phyloP scores from a whole-genome alignment of 2,113 vertebrate genomes.

The Perognathus longimembris region DNA sequence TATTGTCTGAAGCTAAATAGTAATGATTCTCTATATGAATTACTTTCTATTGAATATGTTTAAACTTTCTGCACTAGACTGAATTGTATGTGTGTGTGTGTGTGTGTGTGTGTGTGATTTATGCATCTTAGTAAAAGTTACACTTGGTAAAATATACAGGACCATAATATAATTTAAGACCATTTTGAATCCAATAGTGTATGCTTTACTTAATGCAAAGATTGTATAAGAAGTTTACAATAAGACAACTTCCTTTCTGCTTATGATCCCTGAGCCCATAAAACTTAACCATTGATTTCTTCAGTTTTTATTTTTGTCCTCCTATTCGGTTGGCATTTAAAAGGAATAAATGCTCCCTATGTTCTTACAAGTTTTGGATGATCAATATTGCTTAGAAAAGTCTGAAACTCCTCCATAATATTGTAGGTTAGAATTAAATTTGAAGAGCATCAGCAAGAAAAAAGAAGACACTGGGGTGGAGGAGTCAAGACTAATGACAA shows the following conservation, averaged over 20 bases:
- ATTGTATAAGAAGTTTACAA: not conserved
- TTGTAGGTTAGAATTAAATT: not conserved
- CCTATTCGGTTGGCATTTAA: not conserved
- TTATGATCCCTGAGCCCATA: not conserved
- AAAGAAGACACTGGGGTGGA: not conserved
- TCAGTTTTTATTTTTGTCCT: not conserved
- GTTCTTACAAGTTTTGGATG: slow-evolving; percentile 64
- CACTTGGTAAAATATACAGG: slow-evolving; percentile 26
- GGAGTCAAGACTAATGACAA: not conserved
- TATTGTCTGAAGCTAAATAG: not conserved
- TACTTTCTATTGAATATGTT: not conserved
- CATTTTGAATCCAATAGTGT: not conserved
- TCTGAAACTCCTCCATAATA: not conserved
- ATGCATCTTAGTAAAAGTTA: slow-evolving; percentile 34
- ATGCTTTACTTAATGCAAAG: not conserved
- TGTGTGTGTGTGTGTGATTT: too few species aligned
- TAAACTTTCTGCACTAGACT: not conserved
- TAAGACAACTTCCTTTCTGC: not conserved
- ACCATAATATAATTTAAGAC: not conserved
- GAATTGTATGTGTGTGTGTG: too few species aligned
- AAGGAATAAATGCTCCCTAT: not conserved
- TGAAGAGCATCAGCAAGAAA: not conserved
- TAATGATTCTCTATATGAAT: not conserved
- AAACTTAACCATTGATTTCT: not conserved
- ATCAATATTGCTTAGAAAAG: slow-evolving; percentile 51